Percentiles rank a stretch among this genome's conserved stretches.
These are phyloP conservation scores for Callyntrura sp. DNA, from an alignment of 2,888 invertebrate species.

Conservation along the genomic window DNA sequence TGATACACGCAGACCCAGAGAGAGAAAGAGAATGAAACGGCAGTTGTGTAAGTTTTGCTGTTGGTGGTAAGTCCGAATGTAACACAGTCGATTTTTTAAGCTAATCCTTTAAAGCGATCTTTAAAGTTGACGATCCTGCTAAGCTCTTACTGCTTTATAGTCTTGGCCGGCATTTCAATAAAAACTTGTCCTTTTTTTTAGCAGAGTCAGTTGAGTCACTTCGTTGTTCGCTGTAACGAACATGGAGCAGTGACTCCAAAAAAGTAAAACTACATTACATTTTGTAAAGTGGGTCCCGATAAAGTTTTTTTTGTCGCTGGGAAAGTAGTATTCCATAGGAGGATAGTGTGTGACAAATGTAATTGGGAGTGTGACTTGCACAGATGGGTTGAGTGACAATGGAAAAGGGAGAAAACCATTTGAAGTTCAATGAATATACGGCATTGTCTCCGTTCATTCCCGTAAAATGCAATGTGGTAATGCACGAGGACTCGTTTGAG, in stretches of 20 bases:
- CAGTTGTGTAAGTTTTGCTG: not conserved
- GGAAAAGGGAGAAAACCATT: not conserved
- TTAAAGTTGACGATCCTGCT: not conserved
- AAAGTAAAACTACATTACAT: too few species aligned
- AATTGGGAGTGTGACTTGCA: constrained; percentile 38
- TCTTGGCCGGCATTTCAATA: too few species aligned
- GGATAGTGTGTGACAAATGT: constrained; percentile 33
- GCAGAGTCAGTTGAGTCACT: not conserved
- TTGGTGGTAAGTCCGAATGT: not conserved
- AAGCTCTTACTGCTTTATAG: too few species aligned
- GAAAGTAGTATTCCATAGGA: too few species aligned
- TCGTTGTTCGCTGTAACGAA: not conserved
- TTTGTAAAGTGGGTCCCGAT: too few species aligned
- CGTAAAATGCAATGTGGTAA: too few species aligned
- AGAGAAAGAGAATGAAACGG: too few species aligned
- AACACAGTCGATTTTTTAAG: not conserved
- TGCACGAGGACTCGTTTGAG: too few species aligned
- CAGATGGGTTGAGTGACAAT: constrained; percentile 10
- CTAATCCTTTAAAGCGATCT: not conserved
- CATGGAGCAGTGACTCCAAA: too few species aligned
- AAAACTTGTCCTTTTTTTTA: not conserved
- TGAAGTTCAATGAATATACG: not conserved
- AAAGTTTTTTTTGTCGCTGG: too few species aligned
- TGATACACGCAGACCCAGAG: too few species aligned
- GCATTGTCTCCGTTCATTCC: too few species aligned